Conservation (phyloP, 2,797 vertebrate genomes). For the Chaetophractus vellerosus region DNA sequence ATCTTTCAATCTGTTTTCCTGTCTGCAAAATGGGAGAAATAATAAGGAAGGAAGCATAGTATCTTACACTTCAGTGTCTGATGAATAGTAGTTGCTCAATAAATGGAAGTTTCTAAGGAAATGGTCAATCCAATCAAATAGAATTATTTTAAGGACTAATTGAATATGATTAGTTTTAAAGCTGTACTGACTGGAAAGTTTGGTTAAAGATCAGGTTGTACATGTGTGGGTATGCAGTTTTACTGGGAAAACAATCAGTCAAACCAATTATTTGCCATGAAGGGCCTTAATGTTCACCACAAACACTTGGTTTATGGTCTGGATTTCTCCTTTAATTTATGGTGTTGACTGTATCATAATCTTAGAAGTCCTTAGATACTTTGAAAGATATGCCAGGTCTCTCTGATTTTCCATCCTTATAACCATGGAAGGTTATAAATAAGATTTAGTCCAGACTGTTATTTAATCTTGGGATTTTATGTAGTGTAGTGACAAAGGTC, state of each 20-base stretch:
- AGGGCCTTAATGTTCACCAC: neutral
- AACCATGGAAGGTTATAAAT: neutral
- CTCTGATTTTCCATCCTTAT: constrained; percentile 31
- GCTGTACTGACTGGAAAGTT: neutral
- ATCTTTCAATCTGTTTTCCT: neutral
- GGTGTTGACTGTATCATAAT: neutral
- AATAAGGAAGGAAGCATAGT: neutral
- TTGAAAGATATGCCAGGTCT: constrained; percentile 18
- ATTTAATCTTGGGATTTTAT: neutral
- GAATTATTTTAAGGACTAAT: neutral
- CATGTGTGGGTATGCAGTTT: neutral
- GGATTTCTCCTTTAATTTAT: constrained; percentile 3
- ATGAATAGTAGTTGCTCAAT: neutral
- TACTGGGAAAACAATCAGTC: neutral
- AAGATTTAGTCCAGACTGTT: constrained; percentile 18
- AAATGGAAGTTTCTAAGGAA: neutral
- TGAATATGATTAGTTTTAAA: constrained; percentile 47
- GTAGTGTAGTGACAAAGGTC: neutral
- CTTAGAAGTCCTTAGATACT: neutral
- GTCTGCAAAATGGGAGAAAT: neutral
- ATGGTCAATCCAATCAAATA: neutral
- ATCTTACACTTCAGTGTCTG: neutral
- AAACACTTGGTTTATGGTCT: constrained; percentile 19
- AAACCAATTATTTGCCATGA: constrained; percentile 26
- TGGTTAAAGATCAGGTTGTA: neutral